Evolutionary conservation across 1,140 invertebrate species (phyloP), one percentile per base, ranked within the genome.

Genomic region (Cecropterus lyciades): DNA sequence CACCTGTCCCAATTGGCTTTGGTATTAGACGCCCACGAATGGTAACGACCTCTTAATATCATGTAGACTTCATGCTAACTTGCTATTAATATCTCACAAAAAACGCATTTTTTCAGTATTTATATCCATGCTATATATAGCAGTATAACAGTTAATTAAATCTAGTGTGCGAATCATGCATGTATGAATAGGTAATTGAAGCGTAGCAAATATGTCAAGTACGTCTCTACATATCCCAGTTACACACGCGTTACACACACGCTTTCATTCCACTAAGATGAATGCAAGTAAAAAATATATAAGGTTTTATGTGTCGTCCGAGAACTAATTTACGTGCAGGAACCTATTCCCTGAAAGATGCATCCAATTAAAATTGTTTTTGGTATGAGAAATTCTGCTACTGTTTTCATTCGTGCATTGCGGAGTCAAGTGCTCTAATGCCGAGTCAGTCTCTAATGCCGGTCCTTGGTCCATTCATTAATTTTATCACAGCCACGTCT

Each of bases 291-390:
- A 52, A 52, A 13, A 52, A 33, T 5, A 33, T 5, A 24, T 8
- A 14, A 30, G 48, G 4, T 52, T 52, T 30, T 30, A 13, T 51
- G 48, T 27, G n/a, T 17, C 13, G 24, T 15, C 13, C 20, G 8
- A 45, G 14, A 20, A 57, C 40, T 45, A 45, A 45, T 45, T 46
- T 57, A 13, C 24, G 49, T 59, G 43, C 43, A 43, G 17, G 8
- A 43, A 17, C 17, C 16, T 56, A 43, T 56, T 43, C 40, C 15
- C 10, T 40, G 30, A 51, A 17, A 37, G 30, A 55, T 72, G 73
- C 60, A 69, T 79, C 75, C 76, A 81, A 79, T 84, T 81, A 84
- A 84, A 84, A 77, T 52, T 70, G 69, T 72, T 71, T 75, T 55
- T 57, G 57, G 65, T 74, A 75, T 74, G 67, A 76, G 72, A 63